phyloP scores from a whole-genome alignment of 2,797 vertebrate genomes.

The Eremophila alpestris region DNA sequence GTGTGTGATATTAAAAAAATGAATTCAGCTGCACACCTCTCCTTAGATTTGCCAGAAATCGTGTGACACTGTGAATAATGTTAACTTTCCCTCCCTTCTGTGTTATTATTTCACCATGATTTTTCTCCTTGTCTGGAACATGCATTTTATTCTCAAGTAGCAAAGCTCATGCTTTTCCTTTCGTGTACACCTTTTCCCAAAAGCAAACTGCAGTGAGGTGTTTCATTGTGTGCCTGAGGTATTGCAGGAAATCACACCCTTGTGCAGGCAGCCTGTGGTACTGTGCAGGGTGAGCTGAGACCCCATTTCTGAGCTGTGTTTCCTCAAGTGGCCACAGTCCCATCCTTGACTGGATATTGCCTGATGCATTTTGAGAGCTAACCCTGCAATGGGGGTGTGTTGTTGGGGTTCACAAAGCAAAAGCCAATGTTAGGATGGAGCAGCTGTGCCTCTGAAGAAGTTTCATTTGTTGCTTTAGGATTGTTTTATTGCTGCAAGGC shows the following conservation, averaged over 20 bases:
- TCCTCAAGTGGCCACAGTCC: neutral
- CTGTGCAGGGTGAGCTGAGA: neutral
- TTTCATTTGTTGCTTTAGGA: neutral
- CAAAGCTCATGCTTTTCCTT: neutral
- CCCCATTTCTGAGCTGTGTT: neutral
- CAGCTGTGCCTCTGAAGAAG: neutral
- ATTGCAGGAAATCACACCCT: constrained; percentile 31
- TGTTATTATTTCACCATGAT: neutral
- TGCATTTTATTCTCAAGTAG: neutral
- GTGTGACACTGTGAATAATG: neutral
- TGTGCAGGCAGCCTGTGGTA: neutral
- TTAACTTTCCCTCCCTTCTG: neutral
- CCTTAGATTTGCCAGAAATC: neutral
- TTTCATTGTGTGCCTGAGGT: neutral
- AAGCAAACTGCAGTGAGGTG: neutral
- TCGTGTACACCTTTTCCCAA: neutral
- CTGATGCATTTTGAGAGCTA: neutral
- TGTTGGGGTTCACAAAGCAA: neutral
- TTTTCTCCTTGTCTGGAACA: neutral
- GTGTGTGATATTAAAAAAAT: neutral
- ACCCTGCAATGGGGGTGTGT: neutral
- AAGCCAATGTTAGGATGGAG: neutral
- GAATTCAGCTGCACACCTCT: neutral
- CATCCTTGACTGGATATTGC: neutral
- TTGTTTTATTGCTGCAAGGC: neutral